These are phyloP conservation scores for Protophormia terraenovae DNA, from an alignment of 2,888 invertebrate genomes.

Conservation along the genomic window DNA sequence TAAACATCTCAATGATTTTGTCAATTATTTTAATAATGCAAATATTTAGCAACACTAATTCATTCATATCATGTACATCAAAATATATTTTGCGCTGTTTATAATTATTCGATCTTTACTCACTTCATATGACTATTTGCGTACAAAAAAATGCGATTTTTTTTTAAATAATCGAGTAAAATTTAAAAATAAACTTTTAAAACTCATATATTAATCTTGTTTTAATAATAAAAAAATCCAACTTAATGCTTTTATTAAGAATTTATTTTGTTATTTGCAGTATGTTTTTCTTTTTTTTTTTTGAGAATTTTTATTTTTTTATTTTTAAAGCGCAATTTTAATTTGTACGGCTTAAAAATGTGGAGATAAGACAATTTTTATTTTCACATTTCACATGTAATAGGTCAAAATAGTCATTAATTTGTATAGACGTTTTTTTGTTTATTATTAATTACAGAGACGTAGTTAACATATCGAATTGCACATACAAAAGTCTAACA, in stretches of 20 bases:
- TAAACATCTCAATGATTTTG: background rate
- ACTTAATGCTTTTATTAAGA: background rate
- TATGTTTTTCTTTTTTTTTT: background rate
- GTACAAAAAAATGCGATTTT: background rate
- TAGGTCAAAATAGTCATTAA: constrained; percentile 46
- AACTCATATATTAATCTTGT: background rate
- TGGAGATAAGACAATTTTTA: constrained; percentile 30
- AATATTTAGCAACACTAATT: background rate
- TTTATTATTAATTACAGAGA: background rate
- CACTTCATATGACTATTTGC: background rate
- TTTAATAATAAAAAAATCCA: background rate
- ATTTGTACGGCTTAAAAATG: background rate
- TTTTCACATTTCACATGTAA: constrained; percentile 9
- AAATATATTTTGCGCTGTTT: background rate
- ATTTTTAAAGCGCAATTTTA: constrained; percentile 49
- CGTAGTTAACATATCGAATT: constrained; percentile 19
- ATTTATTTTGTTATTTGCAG: background rate
- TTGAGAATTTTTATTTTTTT: background rate
- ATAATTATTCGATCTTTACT: background rate
- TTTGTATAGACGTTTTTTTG: background rate
- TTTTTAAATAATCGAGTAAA: background rate
- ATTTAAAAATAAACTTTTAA: constrained; percentile 34
- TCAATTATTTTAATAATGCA: background rate
- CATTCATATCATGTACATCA: background rate
- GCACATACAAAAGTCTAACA: too few relatives aligned